A percentile compares a stretch with the other conserved stretches of the same genome.
phyloP scores from a whole-genome alignment of 92 coral and sea anemone species.

The Paramuricea clavata region DNA sequence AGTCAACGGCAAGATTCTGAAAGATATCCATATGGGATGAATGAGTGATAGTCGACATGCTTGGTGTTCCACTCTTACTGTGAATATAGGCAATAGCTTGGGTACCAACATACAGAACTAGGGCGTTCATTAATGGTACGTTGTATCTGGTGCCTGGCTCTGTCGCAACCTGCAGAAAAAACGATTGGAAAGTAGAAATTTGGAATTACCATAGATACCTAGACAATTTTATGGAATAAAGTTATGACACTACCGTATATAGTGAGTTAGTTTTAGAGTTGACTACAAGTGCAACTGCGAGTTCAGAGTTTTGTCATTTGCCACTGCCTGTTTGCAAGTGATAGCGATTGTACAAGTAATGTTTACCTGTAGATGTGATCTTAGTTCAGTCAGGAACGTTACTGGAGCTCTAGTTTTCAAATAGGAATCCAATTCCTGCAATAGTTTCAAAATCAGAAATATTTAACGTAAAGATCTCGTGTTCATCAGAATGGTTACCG shows the following conservation, averaged over 20 bases:
- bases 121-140: slow-evolving; percentile 96
- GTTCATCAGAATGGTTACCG: too few relatives aligned
- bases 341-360: not conserved
- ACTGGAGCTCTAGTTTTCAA: slow-evolving; percentile 98
- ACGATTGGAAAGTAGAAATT: not conserved
- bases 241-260: too few relatives aligned
- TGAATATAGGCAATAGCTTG: slow-evolving; percentile 98
- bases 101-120: slow-evolving; percentile 97
- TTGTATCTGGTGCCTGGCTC: slow-evolving; percentile 98
- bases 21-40: slow-evolving; percentile 99
- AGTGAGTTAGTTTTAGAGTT: too few relatives aligned
- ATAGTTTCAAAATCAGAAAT: not conserved
- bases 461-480: too few relatives aligned
- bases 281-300: too few relatives aligned
- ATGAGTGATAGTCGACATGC: slow-evolving; percentile 99
- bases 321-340: too few relatives aligned
- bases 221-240: too few relatives aligned
- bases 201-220: not conserved
- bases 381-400: slow-evolving; percentile 94
- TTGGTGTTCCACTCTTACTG: slow-evolving; percentile 97
- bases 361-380: slow-evolving; percentile 93
- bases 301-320: too few relatives aligned
- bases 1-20: slow-evolving; percentile 97
- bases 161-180: slow-evolving; percentile 77
- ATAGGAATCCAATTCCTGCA: slow-evolving; percentile 95